These are phyloP conservation scores for Syritta pipiens DNA, from an alignment of 2,888 invertebrate genomes.

Conservation along the genomic window DNA sequence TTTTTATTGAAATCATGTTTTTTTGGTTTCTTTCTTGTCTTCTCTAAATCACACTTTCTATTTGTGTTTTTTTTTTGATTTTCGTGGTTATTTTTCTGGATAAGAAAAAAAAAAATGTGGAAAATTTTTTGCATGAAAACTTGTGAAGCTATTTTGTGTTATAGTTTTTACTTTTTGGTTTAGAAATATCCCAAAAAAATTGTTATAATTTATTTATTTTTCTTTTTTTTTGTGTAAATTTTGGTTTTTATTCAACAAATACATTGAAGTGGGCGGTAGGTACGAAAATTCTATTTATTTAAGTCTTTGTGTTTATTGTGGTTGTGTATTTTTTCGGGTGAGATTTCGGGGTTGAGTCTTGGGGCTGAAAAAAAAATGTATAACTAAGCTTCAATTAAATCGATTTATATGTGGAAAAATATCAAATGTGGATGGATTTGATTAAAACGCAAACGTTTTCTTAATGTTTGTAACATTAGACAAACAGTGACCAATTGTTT, in stretches of 20 bases:
- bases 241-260: conserved; percentile 44
- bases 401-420: no score
- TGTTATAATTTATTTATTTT: background rate
- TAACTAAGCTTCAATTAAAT: no score
- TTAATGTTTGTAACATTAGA: no score
- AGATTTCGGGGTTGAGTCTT: no score
- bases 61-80: conserved; percentile 6
- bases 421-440: no score
- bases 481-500: no score
- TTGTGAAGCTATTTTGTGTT: conserved; percentile 73
- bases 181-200: conserved; percentile 13
- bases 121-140: conserved; percentile 78
- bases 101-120: conserved; percentile 73
- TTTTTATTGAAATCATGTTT: background rate
- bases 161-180: conserved; percentile 11
- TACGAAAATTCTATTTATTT: no score
- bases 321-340: no score
- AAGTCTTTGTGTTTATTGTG: no score
- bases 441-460: no score
- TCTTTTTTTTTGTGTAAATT: background rate
- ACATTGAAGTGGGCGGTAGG: no score
- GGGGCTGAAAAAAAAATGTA: no score
- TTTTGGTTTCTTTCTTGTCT: background rate
- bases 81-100: conserved; percentile 52
- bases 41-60: conserved; percentile 17